Base-by-base conservation (phyloP, 2,888 invertebrate genomes). In the Hydraecia micacea region DNA sequence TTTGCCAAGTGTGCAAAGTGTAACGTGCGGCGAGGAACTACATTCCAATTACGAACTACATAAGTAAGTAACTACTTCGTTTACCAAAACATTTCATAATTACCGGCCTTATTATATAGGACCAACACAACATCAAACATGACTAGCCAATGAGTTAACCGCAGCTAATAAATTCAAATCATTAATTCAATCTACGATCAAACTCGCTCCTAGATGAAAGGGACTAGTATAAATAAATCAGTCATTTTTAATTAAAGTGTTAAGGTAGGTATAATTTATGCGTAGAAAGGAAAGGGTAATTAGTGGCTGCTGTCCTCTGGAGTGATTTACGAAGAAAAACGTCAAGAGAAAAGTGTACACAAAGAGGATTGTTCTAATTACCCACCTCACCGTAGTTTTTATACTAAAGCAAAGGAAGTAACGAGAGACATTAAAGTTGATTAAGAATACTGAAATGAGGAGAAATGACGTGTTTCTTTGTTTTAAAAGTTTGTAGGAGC, bases 161-260 rank as follows among this genome's bases (percentile, higher is more conserved):
- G 2, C n/a, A 65, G 25, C 25, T 73, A 32, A 62, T 39, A 52
- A 55, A 72, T 66, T 80, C 52, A 55, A 62, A 79, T 28, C n/a
- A 46, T n/a, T 32, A 32, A 32, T 32, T 32, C 32, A 32, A 55
- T 13, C 7, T 7, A 55, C n/a, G 4, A 39, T 9, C 42, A 15
- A 75, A 65, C 36, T n/a, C 46, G 11, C 4, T 21, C n/a, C 63
- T 18, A 36, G 79, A 81, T 82, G 74, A 85, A 83, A 87, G 84
- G 80, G 84, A 67, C 72, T 79, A 82, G 71, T 71, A 28, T 81
- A 89, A 88, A 92, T 92, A 91, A 91, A 92, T 92, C 91, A 91
- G 86, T 91, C 87, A 92, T 90, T 91, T 91, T 90, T 91, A 92
- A 92, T 93, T 93, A 92, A 91, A 92, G 11, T 69, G 81, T 87